A percentile compares a stretch with the other conserved stretches of the same genome.
phyloP scores from a whole-genome alignment of 2,113 vertebrate species.

The Nematolebias whitei region DNA sequence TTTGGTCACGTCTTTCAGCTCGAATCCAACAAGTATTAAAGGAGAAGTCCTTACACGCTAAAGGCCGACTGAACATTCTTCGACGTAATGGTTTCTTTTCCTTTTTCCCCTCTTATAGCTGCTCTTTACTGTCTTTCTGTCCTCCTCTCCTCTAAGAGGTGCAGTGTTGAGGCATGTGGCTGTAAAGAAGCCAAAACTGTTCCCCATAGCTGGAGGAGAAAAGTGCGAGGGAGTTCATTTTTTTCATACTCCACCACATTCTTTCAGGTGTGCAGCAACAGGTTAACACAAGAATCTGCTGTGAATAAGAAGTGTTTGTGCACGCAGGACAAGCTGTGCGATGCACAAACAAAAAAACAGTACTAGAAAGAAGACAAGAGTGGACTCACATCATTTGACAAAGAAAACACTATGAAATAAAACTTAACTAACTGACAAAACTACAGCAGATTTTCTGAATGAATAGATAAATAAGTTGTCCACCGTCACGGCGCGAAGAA shows the following conservation, averaged over 20 bases:
- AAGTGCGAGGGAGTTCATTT: conserved; percentile 15
- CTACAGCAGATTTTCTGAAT: too few species aligned
- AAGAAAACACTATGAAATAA: too few species aligned
- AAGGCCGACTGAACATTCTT: conserved; percentile 12
- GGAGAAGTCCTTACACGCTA: conserved; percentile 26
- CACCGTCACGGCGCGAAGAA: too few species aligned
- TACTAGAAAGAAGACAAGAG: too few species aligned
- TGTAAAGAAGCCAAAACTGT: conserved; percentile 17
- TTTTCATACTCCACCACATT: conserved; percentile 25
- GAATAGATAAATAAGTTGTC: too few species aligned
- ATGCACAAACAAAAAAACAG: too few species aligned
- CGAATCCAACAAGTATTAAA: neutral
- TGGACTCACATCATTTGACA: too few species aligned
- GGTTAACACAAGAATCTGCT: conserved; percentile 34
- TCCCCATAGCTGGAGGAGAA: conserved; percentile 46
- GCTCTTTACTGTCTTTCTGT: conserved; percentile 14
- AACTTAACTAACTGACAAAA: too few species aligned
- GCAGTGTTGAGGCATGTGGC: conserved; percentile 48
- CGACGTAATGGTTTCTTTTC: conserved; percentile 13
- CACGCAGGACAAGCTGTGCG: conserved; percentile 2
- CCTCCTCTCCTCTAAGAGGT: conserved; percentile 25
- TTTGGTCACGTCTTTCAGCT: neutral
- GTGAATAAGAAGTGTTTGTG: neutral
- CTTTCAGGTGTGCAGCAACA: conserved; percentile 47
- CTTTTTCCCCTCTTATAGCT: conserved; percentile 45